phyloP scores from a whole-genome alignment of 2,888 invertebrate species.

The Philopedon plagiatum region DNA sequence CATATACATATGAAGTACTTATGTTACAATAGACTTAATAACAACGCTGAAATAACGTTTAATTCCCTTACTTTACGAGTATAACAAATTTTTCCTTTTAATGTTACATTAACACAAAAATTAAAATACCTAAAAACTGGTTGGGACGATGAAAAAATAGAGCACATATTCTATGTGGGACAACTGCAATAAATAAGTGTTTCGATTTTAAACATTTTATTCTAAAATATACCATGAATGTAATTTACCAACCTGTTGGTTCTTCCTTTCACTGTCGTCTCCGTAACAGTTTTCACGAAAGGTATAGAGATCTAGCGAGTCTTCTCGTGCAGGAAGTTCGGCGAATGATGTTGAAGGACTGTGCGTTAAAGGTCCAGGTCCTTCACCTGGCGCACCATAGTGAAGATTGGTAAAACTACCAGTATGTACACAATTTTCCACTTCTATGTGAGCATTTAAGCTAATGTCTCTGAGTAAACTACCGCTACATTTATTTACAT shows the following conservation, averaged over 20 bases:
- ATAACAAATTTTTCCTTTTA: no score
- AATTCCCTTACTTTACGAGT: no score
- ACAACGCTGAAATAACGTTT: no score
- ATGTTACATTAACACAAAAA: no score
- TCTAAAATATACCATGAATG: neutral
- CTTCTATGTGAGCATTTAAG: constrained; percentile 73
- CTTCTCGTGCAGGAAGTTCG: constrained; percentile 70
- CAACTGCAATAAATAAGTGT: no score
- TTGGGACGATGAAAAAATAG: no score
- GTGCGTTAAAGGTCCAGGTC: constrained; percentile 56
- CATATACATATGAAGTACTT: no score
- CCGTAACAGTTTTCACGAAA: constrained; percentile 76
- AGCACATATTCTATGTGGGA: no score
- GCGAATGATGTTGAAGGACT: constrained; percentile 61
- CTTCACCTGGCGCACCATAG: constrained; percentile 73
- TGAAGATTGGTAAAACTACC: constrained; percentile 80
- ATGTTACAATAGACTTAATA: no score
- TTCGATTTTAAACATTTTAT: no score
- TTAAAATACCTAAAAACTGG: no score
- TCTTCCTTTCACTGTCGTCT: constrained; percentile 66
- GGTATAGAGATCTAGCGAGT: constrained; percentile 74
- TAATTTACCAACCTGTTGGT: constrained; percentile 51
- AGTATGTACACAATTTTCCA: constrained; percentile 76
- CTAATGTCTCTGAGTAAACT: constrained; percentile 72
- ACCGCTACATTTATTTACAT: constrained; percentile 63